Evolutionary conservation across 2,888 invertebrate genomes (phyloP).

Genomic region (Timema cristinae): DNA sequence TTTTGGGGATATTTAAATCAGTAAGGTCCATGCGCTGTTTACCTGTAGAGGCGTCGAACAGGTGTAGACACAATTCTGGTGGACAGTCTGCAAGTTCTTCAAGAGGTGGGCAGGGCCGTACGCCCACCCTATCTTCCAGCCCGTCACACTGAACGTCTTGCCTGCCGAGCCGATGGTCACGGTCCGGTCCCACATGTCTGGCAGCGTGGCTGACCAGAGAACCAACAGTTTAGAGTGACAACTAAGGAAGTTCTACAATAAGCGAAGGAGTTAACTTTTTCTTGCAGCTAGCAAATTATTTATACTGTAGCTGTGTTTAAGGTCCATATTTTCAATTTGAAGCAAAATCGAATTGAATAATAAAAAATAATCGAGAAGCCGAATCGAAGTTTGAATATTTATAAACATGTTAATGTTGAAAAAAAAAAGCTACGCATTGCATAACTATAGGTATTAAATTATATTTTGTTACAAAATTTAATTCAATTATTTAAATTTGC

Average conservation of each 20-base stretch:
- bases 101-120: slow-evolving; percentile 83
- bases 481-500: neutral
- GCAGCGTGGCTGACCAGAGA: slow-evolving; percentile 66
- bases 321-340: no score
- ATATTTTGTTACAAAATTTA: slow-evolving; percentile 1
- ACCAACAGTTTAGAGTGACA: no score
- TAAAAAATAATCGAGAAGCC: no score
- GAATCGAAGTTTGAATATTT: no score
- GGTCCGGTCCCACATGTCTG: slow-evolving; percentile 97
- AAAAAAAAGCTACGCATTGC: no score
- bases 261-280: no score
- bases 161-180: slow-evolving; percentile 97
- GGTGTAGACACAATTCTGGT: slow-evolving; percentile 93
- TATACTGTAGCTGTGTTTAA: no score
- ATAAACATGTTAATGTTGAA: no score
- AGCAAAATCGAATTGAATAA: no score
- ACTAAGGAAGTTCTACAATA: no score
- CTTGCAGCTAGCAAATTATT: no score
- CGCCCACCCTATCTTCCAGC: slow-evolving; percentile 97
- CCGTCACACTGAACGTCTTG: slow-evolving; percentile 96
- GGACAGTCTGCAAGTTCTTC: slow-evolving; percentile 76
- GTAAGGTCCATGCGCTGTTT: slow-evolving; percentile 18
- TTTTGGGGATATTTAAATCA: no score
- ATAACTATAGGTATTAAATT: neutral
- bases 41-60: slow-evolving; percentile 84